Evolutionary conservation across 2,113 vertebrate genomes (phyloP).

Genomic region (Gobiocypris rarus): DNA sequence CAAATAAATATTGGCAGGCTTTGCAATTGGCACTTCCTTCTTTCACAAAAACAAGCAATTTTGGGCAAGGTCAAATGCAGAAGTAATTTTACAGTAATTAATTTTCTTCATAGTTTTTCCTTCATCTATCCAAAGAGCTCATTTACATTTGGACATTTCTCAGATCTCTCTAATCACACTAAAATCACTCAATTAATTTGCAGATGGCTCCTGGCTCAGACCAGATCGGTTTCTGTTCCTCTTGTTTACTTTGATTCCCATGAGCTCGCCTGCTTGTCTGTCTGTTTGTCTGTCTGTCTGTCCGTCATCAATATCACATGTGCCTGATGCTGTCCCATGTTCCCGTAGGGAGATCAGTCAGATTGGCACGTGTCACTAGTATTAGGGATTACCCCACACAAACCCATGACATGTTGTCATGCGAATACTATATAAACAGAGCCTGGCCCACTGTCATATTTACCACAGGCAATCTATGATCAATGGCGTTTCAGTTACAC

Average conservation of each 20-base stretch:
- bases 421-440: slow-evolving; percentile 18
- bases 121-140: not conserved
- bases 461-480: not conserved
- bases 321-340: not conserved
- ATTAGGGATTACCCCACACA: slow-evolving; percentile 30
- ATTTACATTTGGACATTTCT: slow-evolving; percentile 3
- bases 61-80: not conserved
- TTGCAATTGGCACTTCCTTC: not conserved
- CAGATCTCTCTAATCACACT: slow-evolving; percentile 4
- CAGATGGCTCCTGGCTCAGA: not conserved
- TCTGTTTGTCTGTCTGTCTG: not conserved
- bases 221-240: slow-evolving; percentile 31
- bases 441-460: slow-evolving; percentile 27
- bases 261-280: not conserved
- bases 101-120: not conserved
- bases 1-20: not conserved
- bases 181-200: slow-evolving; percentile 19
- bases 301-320: slow-evolving; percentile 34
- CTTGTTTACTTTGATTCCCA: not conserved
- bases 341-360: slow-evolving; percentile 2
- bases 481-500: not conserved
- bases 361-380: slow-evolving; percentile 46
- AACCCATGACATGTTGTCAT: slow-evolving; percentile 11
- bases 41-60: not conserved
- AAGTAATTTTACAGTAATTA: not conserved